phyloP scores from a whole-genome alignment of 2,113 vertebrate species.

The Clupea harengus region DNA sequence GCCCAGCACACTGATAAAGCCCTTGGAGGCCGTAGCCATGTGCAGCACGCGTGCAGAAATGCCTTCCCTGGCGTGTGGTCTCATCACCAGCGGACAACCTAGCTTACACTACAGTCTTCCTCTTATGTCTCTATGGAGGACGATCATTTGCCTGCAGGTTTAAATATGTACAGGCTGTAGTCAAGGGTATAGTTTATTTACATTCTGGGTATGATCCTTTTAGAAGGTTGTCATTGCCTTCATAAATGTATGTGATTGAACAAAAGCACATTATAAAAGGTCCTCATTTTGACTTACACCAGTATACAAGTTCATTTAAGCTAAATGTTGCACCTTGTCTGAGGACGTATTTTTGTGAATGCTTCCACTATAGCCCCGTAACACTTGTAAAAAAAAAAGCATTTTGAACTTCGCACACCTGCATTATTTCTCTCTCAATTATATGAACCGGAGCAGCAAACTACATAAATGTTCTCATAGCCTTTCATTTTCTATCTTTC shows the following conservation, averaged over 20 bases:
- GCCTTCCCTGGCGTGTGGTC: constrained; percentile 7
- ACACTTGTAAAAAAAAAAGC: neutral
- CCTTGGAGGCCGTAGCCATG: constrained; percentile 49
- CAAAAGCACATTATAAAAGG: neutral
- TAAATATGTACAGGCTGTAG: neutral
- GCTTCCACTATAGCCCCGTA: neutral
- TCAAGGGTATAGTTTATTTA: neutral
- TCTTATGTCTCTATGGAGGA: neutral
- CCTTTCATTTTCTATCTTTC: too few relatives aligned
- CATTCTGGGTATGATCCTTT: neutral
- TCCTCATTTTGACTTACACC: neutral
- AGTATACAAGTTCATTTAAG: neutral
- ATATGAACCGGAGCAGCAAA: neutral
- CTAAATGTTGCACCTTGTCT: neutral
- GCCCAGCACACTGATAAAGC: constrained; percentile 55
- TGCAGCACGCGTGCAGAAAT: constrained; percentile 42
- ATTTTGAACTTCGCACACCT: neutral
- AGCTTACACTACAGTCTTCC: neutral
- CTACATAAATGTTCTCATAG: neutral
- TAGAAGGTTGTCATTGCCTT: neutral
- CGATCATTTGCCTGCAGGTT: too few relatives aligned
- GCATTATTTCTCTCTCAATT: neutral
- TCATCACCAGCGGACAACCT: neutral
- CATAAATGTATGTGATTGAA: neutral
- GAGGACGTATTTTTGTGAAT: neutral